Evolutionary conservation across 2,797 vertebrate species (phyloP).

Genomic region (Enteromius treurensis): DNA sequence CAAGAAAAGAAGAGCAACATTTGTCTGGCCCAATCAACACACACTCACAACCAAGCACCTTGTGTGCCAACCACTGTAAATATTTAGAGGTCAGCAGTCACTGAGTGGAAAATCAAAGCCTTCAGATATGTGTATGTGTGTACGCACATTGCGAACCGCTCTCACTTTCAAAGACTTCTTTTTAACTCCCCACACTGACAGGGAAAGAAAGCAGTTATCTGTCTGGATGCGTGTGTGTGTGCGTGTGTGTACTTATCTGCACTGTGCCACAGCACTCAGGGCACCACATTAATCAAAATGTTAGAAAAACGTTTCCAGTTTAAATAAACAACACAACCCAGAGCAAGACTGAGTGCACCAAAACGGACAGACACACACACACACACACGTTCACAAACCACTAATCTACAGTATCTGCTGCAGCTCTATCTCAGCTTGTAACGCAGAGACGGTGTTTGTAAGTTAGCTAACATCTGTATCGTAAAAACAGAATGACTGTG

Average conservation of each 20-base stretch:
- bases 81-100: slow-evolving; percentile 80
- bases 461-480: slow-evolving; percentile 1
- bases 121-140: slow-evolving; percentile 50
- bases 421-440: slow-evolving; percentile 21
- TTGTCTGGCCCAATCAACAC: slow-evolving; percentile 39
- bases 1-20: slow-evolving; percentile 24
- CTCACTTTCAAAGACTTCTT: slow-evolving; percentile 60
- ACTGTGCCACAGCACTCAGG: slow-evolving; percentile 67
- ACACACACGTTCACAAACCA: slow-evolving; percentile 34
- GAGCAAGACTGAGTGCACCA: slow-evolving; percentile 54
- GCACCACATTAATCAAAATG: slow-evolving; percentile 76
- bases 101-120: slow-evolving; percentile 78
- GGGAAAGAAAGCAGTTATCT: slow-evolving; percentile 64
- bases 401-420: slow-evolving; percentile 30
- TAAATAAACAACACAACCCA: slow-evolving; percentile 73
- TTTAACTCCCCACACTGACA: slow-evolving; percentile 58
- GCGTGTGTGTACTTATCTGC: slow-evolving; percentile 65
- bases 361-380: slow-evolving; percentile 19
- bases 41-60: slow-evolving; percentile 63
- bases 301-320: slow-evolving; percentile 64
- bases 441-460: neutral
- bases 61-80: slow-evolving; percentile 78
- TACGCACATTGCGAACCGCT: slow-evolving; percentile 29
- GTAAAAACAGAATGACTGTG: neutral
- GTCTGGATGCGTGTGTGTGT: slow-evolving; percentile 45